phyloP scores from a whole-genome alignment of 2,113 vertebrate species.

The Eulemur rufifrons region DNA sequence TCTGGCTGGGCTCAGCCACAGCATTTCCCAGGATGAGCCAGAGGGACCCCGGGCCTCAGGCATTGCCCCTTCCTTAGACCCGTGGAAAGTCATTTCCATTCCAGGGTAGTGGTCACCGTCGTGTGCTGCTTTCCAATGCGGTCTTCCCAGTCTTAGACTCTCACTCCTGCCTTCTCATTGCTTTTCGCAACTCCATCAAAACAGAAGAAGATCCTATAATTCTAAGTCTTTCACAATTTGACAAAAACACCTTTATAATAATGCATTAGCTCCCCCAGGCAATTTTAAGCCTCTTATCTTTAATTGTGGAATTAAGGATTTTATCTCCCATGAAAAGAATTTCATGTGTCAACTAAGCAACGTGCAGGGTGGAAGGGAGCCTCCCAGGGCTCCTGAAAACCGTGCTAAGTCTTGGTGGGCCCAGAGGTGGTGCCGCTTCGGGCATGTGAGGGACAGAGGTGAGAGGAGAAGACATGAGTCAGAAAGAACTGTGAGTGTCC shows the following conservation, averaged over 20 bases:
- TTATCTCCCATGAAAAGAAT: conserved; percentile 49
- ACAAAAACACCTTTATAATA: conserved; percentile 48
- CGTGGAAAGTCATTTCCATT: not conserved
- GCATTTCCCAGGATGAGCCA: not conserved
- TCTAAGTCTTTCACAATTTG: not conserved
- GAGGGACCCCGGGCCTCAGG: not conserved
- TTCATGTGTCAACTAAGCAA: not conserved
- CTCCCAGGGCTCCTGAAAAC: not conserved
- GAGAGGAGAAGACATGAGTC: not conserved
- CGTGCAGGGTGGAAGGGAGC: not conserved
- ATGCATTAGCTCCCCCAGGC: not conserved
- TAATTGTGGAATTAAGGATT: conserved; percentile 60
- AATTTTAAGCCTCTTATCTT: conserved; percentile 53
- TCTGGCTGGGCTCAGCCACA: not conserved
- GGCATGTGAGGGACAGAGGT: not conserved
- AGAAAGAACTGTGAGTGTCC: not conserved
- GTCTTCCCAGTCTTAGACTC: too few relatives aligned
- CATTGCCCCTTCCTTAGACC: not conserved
- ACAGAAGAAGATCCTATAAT: not conserved
- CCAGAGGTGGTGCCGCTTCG: not conserved
- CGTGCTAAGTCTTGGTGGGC: accelerated
- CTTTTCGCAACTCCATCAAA: not conserved
- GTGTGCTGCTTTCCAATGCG: not conserved
- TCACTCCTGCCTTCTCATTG: not conserved
- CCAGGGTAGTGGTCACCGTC: not conserved